Base-by-base conservation (phyloP, 1,140 invertebrate genomes). In the Euwallacea similis region DNA sequence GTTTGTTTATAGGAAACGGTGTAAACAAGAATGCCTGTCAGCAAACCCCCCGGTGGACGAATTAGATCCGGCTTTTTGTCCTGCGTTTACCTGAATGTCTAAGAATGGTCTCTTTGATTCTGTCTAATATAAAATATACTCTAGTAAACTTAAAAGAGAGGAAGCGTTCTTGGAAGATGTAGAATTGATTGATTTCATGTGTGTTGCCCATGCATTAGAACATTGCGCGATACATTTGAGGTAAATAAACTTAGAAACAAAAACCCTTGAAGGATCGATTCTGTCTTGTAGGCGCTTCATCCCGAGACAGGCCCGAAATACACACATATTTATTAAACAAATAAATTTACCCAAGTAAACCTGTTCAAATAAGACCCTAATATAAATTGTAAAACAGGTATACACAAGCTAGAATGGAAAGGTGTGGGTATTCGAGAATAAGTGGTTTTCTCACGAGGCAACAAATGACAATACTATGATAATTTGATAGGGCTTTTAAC, bases 351-450 rank as follows among this genome's bases (percentile, higher is more conserved):
- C 42, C 42, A 43, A 66, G 65, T 58, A 66, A 66, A 69, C 66
- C 66, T 69, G 66, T 69, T 69, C 66, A 69, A 69, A 69, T 69
- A 69, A 60, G 54, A 69, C 66, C 66, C 66, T 69, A 69, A 69
- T 69, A 69, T 69, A 69, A 69, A 69, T 61, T 69, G 66, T 69
- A 69, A 69, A 69, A 69, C 66, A 69, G 66, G 66, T 69, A 69
- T 69, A 69, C 66, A 67, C 66, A 58, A 8, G 21, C 21, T 42
- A 47, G 56, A 60, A 69, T 69, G 59, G 66, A 54, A 69, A 69
- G 66, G 66, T 69, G 66, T 69, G 66, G 66, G 66, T 69, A 61
- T 69, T 69, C 58, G 58, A 69, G 56, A 69, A 69, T 69, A 44
- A 69, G 66, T 69, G 66, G 58, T 69, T 69, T 69, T 69, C 66